phyloP scores from a whole-genome alignment of 92 coral and sea anemone genomes.

The Diadumene lineata region DNA sequence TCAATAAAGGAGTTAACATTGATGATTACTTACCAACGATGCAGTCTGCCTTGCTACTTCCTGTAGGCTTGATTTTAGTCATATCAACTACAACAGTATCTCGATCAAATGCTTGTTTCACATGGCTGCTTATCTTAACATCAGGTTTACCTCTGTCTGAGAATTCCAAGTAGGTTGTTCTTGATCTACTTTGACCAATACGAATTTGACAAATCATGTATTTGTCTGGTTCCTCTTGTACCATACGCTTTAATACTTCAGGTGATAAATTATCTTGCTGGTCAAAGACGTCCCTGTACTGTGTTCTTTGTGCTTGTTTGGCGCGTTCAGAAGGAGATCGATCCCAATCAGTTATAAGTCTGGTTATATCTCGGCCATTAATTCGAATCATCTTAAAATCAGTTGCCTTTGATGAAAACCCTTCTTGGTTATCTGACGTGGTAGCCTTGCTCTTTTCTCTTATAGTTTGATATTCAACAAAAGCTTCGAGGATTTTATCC shows the following conservation, averaged over 20 bases:
- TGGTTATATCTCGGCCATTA: constrained; percentile 70
- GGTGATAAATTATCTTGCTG: constrained; percentile 49
- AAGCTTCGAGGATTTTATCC: constrained; percentile 73
- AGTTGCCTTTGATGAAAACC: not conserved
- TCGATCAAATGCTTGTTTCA: constrained; percentile 74
- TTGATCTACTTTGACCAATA: constrained; percentile 36
- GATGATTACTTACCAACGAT: constrained; percentile 9
- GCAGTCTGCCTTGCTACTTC: constrained; percentile 9
- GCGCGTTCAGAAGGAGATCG: constrained; percentile 41
- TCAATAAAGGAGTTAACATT: no score
- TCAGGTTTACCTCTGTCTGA: constrained; percentile 81
- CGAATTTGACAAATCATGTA: constrained; percentile 67
- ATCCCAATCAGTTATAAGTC: constrained; percentile 49
- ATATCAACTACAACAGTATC: constrained; percentile 83
- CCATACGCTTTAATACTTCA: constrained; percentile 35
- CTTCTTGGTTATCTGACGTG: not conserved
- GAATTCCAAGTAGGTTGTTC: constrained; percentile 58
- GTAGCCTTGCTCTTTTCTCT: no score
- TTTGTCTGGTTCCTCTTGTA: constrained; percentile 51
- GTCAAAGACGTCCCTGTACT: constrained; percentile 5
- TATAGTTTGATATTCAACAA: constrained; percentile 58
- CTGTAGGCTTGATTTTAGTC: not conserved
- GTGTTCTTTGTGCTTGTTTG: constrained; percentile 8
- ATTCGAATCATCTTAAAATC: constrained; percentile 35
- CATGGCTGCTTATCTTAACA: constrained; percentile 68